phyloP scores from a whole-genome alignment of 2,888 invertebrate genomes.

The Cylloceria caligata region DNA sequence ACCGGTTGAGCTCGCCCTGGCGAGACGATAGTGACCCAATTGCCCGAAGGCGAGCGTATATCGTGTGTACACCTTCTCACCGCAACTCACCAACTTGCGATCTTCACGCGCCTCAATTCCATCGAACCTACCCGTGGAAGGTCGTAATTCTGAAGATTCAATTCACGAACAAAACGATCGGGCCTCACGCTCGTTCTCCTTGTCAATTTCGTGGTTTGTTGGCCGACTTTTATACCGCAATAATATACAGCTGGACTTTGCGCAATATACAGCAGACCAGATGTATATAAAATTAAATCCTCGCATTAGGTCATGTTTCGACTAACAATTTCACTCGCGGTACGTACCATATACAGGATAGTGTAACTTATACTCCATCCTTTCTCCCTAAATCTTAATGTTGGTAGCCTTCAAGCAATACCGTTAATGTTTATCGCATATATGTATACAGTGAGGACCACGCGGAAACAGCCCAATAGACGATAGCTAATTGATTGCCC shows the following conservation, averaged over 20 bases:
- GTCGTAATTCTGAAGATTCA: constrained; percentile 51
- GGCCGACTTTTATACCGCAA: neutral
- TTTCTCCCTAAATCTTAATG: too few species aligned
- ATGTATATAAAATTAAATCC: neutral
- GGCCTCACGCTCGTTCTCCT: constrained; percentile 13
- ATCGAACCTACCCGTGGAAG: constrained; percentile 27
- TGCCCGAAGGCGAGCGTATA: constrained; percentile 29
- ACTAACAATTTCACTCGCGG: too few species aligned
- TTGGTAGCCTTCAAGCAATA: too few species aligned
- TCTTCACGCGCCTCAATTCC: constrained; percentile 30
- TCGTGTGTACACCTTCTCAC: constrained; percentile 18
- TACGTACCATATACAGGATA: too few species aligned
- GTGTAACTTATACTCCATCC: too few species aligned
- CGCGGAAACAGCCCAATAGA: too few species aligned
- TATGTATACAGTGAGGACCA: too few species aligned
- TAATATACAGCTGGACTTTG: neutral
- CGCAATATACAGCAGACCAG: neutral
- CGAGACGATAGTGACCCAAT: constrained; percentile 45
- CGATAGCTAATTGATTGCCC: too few species aligned
- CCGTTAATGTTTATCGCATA: too few species aligned
- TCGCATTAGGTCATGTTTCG: neutral
- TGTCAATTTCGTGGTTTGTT: constrained; percentile 28
- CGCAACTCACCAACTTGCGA: constrained; percentile 28
- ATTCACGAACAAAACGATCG: constrained; percentile 34
- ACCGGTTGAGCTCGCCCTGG: constrained; percentile 2